Base-by-base conservation (phyloP, 2,888 invertebrate genomes). In the Polydrusus pterygomalis region DNA sequence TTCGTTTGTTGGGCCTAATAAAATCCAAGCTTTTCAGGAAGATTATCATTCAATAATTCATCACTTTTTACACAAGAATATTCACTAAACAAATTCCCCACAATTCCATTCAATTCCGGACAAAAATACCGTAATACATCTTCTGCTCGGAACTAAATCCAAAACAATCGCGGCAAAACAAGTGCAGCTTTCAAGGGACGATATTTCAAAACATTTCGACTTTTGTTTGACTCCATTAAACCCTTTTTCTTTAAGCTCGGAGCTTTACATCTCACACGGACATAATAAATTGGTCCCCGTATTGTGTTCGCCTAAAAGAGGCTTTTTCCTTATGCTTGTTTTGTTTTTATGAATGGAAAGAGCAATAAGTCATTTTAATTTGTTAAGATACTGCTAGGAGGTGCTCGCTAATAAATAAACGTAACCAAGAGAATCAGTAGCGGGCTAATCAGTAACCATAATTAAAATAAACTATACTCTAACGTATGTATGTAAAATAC, bases 161-260 rank as follows among this genome's bases (percentile, higher is more conserved):
- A 75, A 64, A 77, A 77, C 77, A 77, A 77, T 77, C 75, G 77
- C 40, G 64, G 60, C 74, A 71, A 77, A 71, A 77, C 77, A 77
- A 77, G 75, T 77, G 74, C 77, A 77, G 77, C 71, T 71, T 74
- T 47, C 68, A 62, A 60, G 73, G 75, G 75, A 72, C 72, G 67
- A 78, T 78, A 78, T 78, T 78, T 78, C 78, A 78, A 78, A 78
- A 78, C 78, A 78, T 73, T 75, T 73, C 78, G 34, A 78, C 78
- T 78, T 78, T 78, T 78, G 78, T 78, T 78, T 73, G 78, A 78
- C 78, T 78, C 78, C 78, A 78, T 78, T 78, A 78, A 78, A 75
- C 69, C 73, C 75, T 77, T 78, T 47, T 78, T 75, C 78, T 78
- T 78, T 78, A 72, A 78, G 75, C 78, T 30, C 67, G 54, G 56